These are phyloP conservation scores for Carposina sasakii DNA, from an alignment of 1,140 invertebrate genomes.

Conservation along the genomic window DNA sequence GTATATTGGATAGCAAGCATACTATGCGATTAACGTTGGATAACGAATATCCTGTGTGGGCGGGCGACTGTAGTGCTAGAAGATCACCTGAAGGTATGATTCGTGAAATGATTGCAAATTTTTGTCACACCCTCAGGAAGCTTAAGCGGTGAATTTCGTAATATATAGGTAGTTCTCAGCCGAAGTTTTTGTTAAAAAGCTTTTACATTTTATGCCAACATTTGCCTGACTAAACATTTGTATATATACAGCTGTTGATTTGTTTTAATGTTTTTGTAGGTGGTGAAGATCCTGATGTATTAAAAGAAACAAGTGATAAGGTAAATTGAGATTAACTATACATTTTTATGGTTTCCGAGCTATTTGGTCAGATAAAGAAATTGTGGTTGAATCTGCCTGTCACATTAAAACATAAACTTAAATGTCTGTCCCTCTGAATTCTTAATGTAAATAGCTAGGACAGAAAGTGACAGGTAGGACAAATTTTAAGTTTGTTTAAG, in stretches of 20 bases:
- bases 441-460: too few species aligned
- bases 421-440: too few species aligned
- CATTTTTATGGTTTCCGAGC: background rate
- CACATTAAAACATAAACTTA: too few species aligned
- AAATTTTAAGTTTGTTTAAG: too few species aligned
- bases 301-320: slow-evolving; percentile 47
- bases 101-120: background rate
- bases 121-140: background rate
- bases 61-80: slow-evolving; percentile 55
- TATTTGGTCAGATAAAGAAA: too few species aligned
- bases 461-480: too few species aligned
- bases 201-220: too few species aligned
- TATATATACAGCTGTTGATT: too few species aligned
- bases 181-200: too few species aligned
- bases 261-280: too few species aligned
- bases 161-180: background rate
- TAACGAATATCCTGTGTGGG: slow-evolving; percentile 53
- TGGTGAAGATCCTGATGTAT: slow-evolving; percentile 52
- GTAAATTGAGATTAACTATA: slow-evolving; percentile 20
- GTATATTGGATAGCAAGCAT: slow-evolving; percentile 16
- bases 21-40: slow-evolving; percentile 28
- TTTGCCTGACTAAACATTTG: too few species aligned
- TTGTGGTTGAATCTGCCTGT: too few species aligned
- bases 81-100: slow-evolving; percentile 67
- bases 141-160: background rate